Percentiles rank a stretch among this genome's conserved stretches.
Evolutionary conservation across 2,888 invertebrate genomes (phyloP).

Genomic region (Dascillus cervinus): DNA sequence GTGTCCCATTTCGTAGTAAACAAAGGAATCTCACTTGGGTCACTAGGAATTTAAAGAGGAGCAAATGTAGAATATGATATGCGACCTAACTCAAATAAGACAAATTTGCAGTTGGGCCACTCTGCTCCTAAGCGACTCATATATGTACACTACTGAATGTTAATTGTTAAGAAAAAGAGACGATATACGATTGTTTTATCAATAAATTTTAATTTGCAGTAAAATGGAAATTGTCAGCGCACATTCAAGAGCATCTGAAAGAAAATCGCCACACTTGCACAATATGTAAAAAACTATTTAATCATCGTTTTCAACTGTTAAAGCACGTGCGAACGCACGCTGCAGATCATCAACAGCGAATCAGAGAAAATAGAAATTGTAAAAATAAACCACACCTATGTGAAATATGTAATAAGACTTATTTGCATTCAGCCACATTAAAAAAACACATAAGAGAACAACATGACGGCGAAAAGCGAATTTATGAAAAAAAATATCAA

Average conservation of each 20-base stretch:
- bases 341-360: conserved; percentile 5
- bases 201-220: conserved; percentile 5
- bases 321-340: conserved; percentile 10
- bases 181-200: too few species aligned
- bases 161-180: too few species aligned
- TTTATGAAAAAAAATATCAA: conserved; percentile 13
- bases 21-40: too few species aligned
- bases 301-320: conserved; percentile 6
- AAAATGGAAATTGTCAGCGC: conserved; percentile 8
- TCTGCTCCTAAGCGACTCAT: too few species aligned
- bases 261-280: conserved; percentile 6
- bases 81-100: too few species aligned
- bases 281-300: conserved; percentile 10
- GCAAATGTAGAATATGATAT: too few species aligned
- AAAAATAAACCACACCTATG: conserved; percentile 10
- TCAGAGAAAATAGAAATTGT: conserved; percentile 7
- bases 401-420: conserved; percentile 8
- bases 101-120: too few species aligned
- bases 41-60: too few species aligned
- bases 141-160: too few species aligned
- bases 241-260: conserved; percentile 7
- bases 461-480: conserved; percentile 10
- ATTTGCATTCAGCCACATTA: conserved; percentile 6
- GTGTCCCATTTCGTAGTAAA: too few species aligned
- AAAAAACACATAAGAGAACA: conserved; percentile 11